Conservation (phyloP, 2,888 invertebrate species). For the Monoplex corrugatus region DNA sequence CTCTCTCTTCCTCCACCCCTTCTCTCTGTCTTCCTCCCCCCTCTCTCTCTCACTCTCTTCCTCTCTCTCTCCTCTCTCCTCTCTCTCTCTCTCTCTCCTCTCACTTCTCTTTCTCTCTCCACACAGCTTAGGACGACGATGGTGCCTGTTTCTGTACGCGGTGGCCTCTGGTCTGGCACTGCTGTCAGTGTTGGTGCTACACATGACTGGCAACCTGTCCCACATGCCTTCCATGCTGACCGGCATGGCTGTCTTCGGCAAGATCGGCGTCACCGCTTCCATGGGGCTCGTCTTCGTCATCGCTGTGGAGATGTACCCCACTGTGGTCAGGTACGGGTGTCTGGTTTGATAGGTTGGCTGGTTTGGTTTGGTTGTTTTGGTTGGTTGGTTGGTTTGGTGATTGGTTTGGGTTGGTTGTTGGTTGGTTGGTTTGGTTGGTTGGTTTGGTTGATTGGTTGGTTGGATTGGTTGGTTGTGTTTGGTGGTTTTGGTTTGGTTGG, state of each 20-base stretch:
- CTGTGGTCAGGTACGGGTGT: conserved; percentile 68
- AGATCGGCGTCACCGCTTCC: conserved; percentile 72
- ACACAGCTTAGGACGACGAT: conserved; percentile 72
- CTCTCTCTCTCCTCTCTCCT: no score
- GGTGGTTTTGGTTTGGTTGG: no score
- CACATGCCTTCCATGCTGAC: conserved; percentile 67
- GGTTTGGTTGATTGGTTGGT: no score
- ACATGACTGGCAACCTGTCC: conserved; percentile 70
- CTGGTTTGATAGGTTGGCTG: neutral
- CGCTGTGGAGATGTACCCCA: conserved; percentile 72
- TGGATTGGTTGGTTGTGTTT: no score
- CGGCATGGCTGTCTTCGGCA: conserved; percentile 71
- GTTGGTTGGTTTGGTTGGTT: no score
- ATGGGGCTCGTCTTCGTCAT: conserved; percentile 67
- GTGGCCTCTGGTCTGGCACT: conserved; percentile 73
- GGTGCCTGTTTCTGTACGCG: conserved; percentile 74
- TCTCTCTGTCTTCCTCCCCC: no score
- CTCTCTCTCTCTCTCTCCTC: no score
- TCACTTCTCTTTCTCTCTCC: conserved; percentile 16
- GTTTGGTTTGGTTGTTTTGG: neutral
- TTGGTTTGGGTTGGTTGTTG: neutral
- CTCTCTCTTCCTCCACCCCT: no score
- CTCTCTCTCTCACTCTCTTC: no score
- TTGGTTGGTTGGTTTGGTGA: neutral
- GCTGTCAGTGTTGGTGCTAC: conserved; percentile 70